These are phyloP conservation scores for Globia sparganii DNA, from an alignment of 2,888 invertebrate genomes.

Conservation along the genomic window DNA sequence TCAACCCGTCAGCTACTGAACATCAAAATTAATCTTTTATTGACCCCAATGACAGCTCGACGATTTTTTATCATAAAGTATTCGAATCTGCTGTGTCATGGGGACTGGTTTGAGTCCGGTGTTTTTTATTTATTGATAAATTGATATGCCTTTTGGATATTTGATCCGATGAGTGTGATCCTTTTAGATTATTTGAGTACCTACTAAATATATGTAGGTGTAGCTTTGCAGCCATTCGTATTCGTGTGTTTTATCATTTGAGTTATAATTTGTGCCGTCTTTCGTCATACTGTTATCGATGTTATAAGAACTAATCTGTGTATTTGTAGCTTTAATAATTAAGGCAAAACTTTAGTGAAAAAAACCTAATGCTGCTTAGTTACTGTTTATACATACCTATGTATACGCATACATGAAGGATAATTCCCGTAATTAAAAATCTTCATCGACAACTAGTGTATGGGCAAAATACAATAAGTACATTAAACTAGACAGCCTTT, in stretches of 20 bases:
- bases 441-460: background rate
- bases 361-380: background rate
- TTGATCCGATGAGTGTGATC: slow-evolving; percentile 43
- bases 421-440: background rate
- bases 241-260: background rate
- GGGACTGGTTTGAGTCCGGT: slow-evolving; percentile 29
- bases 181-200: slow-evolving; percentile 32
- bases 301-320: background rate
- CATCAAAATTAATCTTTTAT: slow-evolving; percentile 65
- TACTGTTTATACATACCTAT: background rate
- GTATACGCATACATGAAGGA: too few relatives aligned
- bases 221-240: background rate
- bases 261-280: background rate
- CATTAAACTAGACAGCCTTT: background rate
- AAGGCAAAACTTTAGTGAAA: background rate
- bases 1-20: slow-evolving; percentile 49
- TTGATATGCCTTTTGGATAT: slow-evolving; percentile 43
- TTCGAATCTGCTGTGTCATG: slow-evolving; percentile 47
- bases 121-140: slow-evolving; percentile 55
- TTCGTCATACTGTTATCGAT: background rate
- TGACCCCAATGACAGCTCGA: slow-evolving; percentile 57
- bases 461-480: too few relatives aligned
- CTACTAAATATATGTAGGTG: slow-evolving; percentile 16
- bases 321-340: background rate
- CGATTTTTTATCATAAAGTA: slow-evolving; percentile 55